Evolutionary conservation across 2,888 invertebrate genomes (phyloP).

Genomic region (Nomada goodeniana): DNA sequence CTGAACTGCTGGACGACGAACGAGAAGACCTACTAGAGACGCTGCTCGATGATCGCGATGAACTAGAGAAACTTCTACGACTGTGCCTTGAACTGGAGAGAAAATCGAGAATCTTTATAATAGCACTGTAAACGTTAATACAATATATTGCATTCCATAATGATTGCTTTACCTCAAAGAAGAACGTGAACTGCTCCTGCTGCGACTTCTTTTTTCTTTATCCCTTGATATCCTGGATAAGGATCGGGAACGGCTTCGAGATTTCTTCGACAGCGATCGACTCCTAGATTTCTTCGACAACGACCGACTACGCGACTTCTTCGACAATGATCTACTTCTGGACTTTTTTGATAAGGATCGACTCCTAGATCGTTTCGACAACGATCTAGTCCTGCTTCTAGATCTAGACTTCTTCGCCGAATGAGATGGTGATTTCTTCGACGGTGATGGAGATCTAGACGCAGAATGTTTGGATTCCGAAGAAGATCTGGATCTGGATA

Average conservation of each 20-base stretch:
- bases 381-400: conserved; percentile 79
- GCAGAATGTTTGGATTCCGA: conserved; percentile 75
- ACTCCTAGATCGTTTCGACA: conserved; percentile 80
- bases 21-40: conserved; percentile 86
- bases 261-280: conserved; percentile 73
- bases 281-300: conserved; percentile 71
- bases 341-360: conserved; percentile 74
- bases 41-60: conserved; percentile 85
- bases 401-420: conserved; percentile 74
- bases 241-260: conserved; percentile 76
- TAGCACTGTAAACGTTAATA: not conserved
- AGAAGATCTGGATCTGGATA: conserved; percentile 75
- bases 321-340: conserved; percentile 82
- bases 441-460: conserved; percentile 69
- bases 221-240: conserved; percentile 75
- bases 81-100: conserved; percentile 77
- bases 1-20: conserved; percentile 83
- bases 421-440: conserved; percentile 73
- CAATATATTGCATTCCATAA: not conserved
- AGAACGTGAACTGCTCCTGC: conserved; percentile 80
- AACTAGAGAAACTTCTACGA: conserved; percentile 81
- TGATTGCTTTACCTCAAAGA: conserved; percentile 74
- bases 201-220: conserved; percentile 77
- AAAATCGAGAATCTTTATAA: not conserved
- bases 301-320: conserved; percentile 74